These are phyloP conservation scores for Ferrisia virgata DNA, from an alignment of 2,888 invertebrate genomes.

Conservation along the genomic window DNA sequence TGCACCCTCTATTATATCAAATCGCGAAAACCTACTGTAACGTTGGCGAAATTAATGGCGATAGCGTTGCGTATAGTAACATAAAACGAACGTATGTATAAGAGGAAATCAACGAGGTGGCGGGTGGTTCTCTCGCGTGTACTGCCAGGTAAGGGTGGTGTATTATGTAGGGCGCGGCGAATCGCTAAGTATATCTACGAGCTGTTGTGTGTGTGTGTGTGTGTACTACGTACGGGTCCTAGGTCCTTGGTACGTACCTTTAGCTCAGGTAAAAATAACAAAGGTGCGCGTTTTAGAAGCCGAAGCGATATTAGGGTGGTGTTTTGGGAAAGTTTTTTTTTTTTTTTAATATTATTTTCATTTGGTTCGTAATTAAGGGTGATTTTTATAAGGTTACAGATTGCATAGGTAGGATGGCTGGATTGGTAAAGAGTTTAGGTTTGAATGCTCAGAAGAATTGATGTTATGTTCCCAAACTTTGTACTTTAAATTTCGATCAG, in stretches of 20 bases:
- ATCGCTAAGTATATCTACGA: background rate
- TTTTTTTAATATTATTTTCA: too few species aligned
- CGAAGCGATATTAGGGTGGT: background rate
- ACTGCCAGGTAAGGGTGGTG: background rate
- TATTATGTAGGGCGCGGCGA: background rate
- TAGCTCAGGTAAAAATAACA: background rate
- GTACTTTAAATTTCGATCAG: too few species aligned
- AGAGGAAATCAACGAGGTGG: slow-evolving; percentile 10
- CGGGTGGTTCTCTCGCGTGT: background rate
- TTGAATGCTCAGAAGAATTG: too few species aligned
- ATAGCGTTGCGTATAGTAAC: slow-evolving; percentile 21
- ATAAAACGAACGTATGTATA: slow-evolving; percentile 21
- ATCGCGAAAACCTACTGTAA: background rate
- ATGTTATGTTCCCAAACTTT: too few species aligned
- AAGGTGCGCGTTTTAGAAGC: background rate
- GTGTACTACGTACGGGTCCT: too few species aligned
- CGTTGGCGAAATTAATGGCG: slow-evolving; percentile 16
- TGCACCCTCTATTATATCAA: slow-evolving; percentile 6
- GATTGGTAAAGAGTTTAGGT: too few species aligned
- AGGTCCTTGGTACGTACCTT: too few species aligned
- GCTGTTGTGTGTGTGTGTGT: background rate
- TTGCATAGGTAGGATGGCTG: too few species aligned
- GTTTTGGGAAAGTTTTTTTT: background rate
- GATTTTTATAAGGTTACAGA: too few species aligned
- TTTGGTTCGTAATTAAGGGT: too few species aligned